These are phyloP conservation scores for Contarinia nasturtii DNA, from an alignment of 1,140 invertebrate genomes.

Conservation along the genomic window DNA sequence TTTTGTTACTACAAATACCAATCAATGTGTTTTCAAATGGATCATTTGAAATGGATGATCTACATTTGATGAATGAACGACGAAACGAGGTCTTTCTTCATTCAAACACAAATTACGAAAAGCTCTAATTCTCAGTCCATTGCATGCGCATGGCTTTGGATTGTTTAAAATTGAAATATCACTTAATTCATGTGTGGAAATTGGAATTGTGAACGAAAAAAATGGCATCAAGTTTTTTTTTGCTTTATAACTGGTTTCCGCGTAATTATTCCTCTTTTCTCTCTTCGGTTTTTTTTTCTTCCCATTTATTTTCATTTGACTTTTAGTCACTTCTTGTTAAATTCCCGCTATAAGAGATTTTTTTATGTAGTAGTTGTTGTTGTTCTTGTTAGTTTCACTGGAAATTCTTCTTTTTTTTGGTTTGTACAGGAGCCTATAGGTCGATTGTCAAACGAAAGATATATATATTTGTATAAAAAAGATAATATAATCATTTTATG, in stretches of 20 bases:
- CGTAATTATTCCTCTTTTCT: no score
- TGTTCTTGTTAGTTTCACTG: neutral
- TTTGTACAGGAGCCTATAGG: constrained; percentile 24
- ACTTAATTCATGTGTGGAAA: neutral
- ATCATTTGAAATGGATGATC: no score
- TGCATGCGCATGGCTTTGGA: no score
- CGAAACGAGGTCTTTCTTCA: no score
- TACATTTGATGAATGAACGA: no score
- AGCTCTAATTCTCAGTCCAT: no score
- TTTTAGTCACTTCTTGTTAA: constrained; percentile 5
- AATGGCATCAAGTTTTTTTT: constrained; percentile 9
- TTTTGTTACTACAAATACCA: no score
- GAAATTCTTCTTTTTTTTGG: constrained; percentile 1
- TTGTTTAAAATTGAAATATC: no score
- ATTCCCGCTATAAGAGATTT: constrained; percentile 10
- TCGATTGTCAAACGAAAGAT: constrained; percentile 25
- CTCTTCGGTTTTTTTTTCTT: no score
- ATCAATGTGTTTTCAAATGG: no score
- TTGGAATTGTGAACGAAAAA: constrained; percentile 4
- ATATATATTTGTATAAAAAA: constrained; percentile 8
- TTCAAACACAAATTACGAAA: no score
- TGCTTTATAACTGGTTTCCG: constrained; percentile 1
- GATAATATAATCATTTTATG: constrained; percentile 4
- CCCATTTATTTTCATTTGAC: no score
- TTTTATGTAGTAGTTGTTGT: neutral